phyloP scores from a whole-genome alignment of 2,797 vertebrate genomes.

The Melopsittacus undulatus region DNA sequence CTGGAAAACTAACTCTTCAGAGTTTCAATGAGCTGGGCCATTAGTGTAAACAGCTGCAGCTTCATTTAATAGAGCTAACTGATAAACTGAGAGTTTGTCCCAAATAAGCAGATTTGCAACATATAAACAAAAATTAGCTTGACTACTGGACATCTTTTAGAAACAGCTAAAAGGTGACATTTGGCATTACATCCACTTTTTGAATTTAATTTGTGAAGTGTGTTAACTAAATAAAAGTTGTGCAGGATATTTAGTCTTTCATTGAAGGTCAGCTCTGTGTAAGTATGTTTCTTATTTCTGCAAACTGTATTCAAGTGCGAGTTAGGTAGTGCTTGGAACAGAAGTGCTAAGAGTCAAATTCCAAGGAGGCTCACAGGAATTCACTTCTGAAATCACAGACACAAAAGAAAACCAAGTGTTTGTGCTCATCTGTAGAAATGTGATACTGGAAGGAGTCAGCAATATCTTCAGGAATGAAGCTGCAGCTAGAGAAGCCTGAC shows the following conservation, averaged over 20 bases:
- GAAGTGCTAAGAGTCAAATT: neutral
- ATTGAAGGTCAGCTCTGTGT: neutral
- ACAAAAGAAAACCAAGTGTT: neutral
- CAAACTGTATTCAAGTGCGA: neutral
- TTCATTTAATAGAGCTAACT: neutral
- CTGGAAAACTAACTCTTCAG: neutral
- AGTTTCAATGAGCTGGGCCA: neutral
- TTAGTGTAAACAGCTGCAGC: neutral
- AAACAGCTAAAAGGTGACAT: neutral
- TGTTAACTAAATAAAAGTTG: neutral
- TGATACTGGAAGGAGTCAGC: neutral
- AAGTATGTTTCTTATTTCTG: neutral
- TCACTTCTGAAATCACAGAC: neutral
- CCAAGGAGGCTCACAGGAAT: neutral
- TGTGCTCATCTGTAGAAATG: neutral
- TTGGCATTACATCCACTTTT: neutral
- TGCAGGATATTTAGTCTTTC: neutral
- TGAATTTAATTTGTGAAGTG: neutral
- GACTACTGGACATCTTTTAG: neutral
- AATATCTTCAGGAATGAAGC: neutral
- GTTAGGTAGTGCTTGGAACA: neutral
- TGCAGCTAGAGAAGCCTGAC: neutral
- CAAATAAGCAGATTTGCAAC: neutral
- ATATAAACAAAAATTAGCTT: neutral
- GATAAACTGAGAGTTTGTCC: neutral